These are phyloP conservation scores for Neogobius melanostomus DNA, from an alignment of 2,113 vertebrate species.

Conservation along the genomic window DNA sequence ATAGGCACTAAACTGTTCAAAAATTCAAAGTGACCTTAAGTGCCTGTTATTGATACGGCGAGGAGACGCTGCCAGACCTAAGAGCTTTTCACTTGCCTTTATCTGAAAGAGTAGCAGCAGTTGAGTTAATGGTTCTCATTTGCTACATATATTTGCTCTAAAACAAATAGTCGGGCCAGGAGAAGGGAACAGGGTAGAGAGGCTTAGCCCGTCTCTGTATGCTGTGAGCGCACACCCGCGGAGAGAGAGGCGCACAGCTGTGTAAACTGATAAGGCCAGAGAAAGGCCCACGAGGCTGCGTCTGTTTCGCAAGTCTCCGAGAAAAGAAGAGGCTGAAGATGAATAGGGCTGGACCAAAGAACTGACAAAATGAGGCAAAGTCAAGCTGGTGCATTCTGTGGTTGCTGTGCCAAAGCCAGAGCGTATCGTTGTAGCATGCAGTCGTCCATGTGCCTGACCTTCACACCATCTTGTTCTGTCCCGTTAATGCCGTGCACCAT, in stretches of 20 bases:
- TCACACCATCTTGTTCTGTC: conserved; percentile 5
- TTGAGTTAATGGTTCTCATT: conserved; percentile 29
- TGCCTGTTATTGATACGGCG: neutral
- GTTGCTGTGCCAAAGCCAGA: conserved; percentile 14
- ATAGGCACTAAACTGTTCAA: neutral
- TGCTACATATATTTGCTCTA: conserved; percentile 18
- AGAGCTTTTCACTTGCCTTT: conserved; percentile 22
- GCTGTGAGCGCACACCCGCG: conserved; percentile 12
- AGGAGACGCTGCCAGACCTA: neutral
- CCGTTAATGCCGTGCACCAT: conserved; percentile 9
- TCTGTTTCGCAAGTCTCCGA: conserved; percentile 22
- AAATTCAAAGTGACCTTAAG: neutral
- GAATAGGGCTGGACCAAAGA: conserved; percentile 12
- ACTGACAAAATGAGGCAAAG: conserved; percentile 11
- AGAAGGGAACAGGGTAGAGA: neutral
- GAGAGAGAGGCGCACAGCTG: conserved; percentile 58
- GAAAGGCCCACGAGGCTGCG: conserved; percentile 50
- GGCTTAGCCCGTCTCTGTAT: conserved; percentile 17
- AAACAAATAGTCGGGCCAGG: conserved; percentile 25
- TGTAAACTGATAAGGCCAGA: conserved; percentile 65
- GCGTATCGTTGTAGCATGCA: neutral
- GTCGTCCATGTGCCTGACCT: conserved; percentile 8
- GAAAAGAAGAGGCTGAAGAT: conserved; percentile 39
- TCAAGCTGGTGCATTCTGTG: conserved; percentile 5
- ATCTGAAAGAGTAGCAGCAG: conserved; percentile 24